Percentiles rank a stretch among this genome's conserved stretches.
Conservation (phyloP, 2,888 invertebrate genomes). For the Xylota segnis region DNA sequence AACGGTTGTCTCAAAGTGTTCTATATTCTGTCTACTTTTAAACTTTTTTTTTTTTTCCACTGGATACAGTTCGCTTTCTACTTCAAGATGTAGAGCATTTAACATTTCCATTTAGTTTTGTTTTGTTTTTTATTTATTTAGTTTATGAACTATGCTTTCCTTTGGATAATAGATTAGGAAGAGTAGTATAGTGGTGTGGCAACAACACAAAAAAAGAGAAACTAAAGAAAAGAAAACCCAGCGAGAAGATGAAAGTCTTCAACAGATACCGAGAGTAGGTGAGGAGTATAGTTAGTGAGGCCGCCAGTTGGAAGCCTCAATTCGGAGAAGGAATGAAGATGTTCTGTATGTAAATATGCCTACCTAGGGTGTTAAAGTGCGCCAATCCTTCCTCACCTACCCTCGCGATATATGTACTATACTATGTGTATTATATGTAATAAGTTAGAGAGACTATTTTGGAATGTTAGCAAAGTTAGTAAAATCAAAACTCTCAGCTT, state of each 20-base stretch:
- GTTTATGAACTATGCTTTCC: no score
- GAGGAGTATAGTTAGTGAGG: no score
- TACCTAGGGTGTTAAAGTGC: not conserved
- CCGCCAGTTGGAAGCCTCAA: not conserved
- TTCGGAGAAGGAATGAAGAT: not conserved
- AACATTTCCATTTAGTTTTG: constrained; percentile 46
- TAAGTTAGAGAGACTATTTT: not conserved
- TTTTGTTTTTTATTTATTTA: constrained; percentile 11
- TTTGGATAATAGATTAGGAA: constrained; percentile 21
- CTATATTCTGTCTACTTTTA: constrained; percentile 26
- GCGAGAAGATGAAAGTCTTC: not conserved
- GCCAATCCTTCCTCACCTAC: not conserved
- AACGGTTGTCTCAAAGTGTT: constrained; percentile 23
- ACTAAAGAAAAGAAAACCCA: constrained; percentile 51
- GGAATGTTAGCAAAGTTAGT: constrained; percentile 44
- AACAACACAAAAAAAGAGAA: constrained; percentile 39
- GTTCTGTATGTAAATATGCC: not conserved
- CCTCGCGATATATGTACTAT: not conserved
- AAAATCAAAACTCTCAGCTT: constrained; percentile 44
- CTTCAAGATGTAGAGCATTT: constrained; percentile 54
- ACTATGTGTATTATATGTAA: no score
- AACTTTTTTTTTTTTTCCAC: constrained; percentile 29
- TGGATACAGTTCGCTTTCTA: constrained; percentile 61
- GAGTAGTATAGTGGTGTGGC: constrained; percentile 9
- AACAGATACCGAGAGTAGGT: not conserved